A percentile compares a stretch with the other conserved stretches of the same genome.
These are phyloP conservation scores for cattle (Bos taurus) DNA, from an alignment of 2,113 vertebrate species.

Conservation along the genomic window DNA sequence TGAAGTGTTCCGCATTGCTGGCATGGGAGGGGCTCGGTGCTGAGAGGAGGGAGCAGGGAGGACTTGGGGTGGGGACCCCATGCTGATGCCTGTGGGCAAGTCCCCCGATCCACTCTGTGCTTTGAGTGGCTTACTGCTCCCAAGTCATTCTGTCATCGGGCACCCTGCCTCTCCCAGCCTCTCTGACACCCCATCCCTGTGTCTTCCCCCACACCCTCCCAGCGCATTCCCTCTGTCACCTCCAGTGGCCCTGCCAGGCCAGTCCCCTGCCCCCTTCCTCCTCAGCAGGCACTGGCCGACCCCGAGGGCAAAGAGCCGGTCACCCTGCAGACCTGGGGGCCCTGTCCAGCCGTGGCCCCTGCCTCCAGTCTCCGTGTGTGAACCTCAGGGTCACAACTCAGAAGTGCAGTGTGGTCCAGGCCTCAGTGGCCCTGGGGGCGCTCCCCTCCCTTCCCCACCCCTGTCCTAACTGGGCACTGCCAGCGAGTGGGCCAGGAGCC, in stretches of 20 bases:
- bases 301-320: accelerated
- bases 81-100: background rate
- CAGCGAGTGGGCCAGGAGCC: background rate
- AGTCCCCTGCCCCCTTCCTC: background rate
- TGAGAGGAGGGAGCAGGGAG: background rate
- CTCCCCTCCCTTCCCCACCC: background rate
- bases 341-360: background rate
- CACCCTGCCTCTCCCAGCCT: background rate
- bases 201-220: background rate
- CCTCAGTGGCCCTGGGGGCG: background rate
- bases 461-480: background rate
- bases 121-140: background rate
- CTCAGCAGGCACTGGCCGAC: background rate
- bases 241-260: background rate
- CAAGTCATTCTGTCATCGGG: background rate
- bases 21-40: background rate
- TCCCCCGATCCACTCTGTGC: background rate
- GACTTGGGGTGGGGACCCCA: background rate
- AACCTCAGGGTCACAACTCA: background rate
- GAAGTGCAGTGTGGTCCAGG: background rate
- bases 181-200: background rate
- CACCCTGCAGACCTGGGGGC: background rate
- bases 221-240: background rate
- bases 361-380: background rate
- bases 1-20: accelerated